Base-by-base conservation (phyloP, 2,113 vertebrate genomes). In the Tyrannus savana region DNA sequence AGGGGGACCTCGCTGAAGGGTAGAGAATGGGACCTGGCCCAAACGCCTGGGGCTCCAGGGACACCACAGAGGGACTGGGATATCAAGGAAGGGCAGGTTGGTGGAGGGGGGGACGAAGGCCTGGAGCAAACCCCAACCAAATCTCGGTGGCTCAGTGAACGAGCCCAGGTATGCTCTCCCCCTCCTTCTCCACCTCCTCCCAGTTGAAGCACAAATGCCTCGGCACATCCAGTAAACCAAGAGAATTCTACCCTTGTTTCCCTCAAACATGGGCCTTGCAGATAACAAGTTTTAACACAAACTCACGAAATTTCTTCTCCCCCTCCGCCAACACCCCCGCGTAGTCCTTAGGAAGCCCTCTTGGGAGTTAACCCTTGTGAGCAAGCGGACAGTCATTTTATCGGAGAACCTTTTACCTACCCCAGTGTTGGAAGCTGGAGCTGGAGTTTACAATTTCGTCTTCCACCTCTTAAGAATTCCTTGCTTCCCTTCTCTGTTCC, bases 281-380 rank as follows among this genome's bases (percentile, higher is more conserved):
- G 93, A 83, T 95, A 96, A 88, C 93, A 92, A 92, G 85, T 93
- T 96, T 90, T 95, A 95, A 96, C 90, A 91, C 63, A 94, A 92
- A 84, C 91, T 94, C 41, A 30, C 46, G 74, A 91, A 89, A 74
- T 50, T 95, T 50, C 13, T 37, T n/a, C 30, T 33, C 31, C 47
- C 69, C 16, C 41, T 31, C 22, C 12, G 31, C 58, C 79, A 81
- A 87, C 96, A 91, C 87, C 76, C 67, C 94, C 50, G 24, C 79
- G 74, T 56, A 68, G 80, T 91, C 79, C 64, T 74, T 37, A 18
- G 73, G 86, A 86, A 95, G 59, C 76, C 49, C 76, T 83, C 62
- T 60, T 46, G 67, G 84, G 52, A 90, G 52, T 92, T 96, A 93
- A 94, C 93, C 75, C 90, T 92, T 90, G 52, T 90, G 55, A 85